Evolutionary conservation across 2,888 invertebrate genomes (phyloP).

Genomic region (Dynastes hyllus): DNA sequence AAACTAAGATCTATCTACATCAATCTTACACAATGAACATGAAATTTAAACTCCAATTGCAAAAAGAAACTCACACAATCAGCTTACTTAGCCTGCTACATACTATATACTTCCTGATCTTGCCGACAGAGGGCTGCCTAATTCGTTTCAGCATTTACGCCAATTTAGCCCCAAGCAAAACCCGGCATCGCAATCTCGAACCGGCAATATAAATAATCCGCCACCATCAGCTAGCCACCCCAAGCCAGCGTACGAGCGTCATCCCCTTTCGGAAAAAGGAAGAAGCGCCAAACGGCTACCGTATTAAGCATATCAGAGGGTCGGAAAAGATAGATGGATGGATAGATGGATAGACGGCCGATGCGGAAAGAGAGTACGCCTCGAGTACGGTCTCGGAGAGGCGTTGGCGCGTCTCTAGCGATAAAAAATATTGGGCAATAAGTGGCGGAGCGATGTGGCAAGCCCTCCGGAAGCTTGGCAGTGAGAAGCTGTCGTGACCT

Average conservation of each 20-base stretch:
- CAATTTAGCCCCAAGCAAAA: conserved; percentile 4
- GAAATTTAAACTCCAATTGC: no score
- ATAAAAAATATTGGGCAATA: conserved; percentile 67
- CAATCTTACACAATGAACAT: no score
- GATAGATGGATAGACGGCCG: background rate
- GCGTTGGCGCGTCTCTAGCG: conserved; percentile 24
- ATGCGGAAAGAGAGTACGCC: background rate
- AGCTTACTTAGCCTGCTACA: no score
- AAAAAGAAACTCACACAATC: no score
- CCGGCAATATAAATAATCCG: conserved; percentile 21
- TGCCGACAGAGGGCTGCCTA: conserved; percentile 4
- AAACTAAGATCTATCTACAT: no score
- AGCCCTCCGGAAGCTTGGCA: conserved; percentile 62
- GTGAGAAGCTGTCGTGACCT: conserved; percentile 70
- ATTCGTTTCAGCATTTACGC: conserved; percentile 1
- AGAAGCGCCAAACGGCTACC: conserved; percentile 14
- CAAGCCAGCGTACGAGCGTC: background rate
- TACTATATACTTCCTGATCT: background rate
- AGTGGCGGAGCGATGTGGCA: conserved; percentile 67
- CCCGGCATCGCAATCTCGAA: background rate
- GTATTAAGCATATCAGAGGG: conserved; percentile 41
- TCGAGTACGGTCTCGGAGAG: conserved; percentile 18
- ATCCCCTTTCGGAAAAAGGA: background rate
- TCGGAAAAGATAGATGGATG: background rate
- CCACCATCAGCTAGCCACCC: background rate